Evolutionary conservation across 2,888 invertebrate genomes (phyloP).

Genomic region (Metopia argyrocephala): DNA sequence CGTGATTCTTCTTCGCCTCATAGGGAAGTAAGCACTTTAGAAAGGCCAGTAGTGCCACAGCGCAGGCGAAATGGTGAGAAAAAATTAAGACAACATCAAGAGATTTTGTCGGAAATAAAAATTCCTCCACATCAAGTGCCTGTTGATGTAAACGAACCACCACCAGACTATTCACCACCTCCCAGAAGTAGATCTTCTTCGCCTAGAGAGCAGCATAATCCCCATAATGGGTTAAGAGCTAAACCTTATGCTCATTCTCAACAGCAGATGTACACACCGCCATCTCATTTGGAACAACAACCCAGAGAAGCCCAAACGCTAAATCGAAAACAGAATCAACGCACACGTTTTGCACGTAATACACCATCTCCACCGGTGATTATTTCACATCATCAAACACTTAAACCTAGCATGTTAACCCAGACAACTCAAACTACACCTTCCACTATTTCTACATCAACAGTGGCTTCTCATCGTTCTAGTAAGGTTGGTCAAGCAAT

Average conservation of each 20-base stretch:
- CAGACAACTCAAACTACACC: slow-evolving; percentile 77
- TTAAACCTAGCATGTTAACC: slow-evolving; percentile 72
- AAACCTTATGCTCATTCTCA: slow-evolving; percentile 49
- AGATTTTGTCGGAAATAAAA: slow-evolving; percentile 78
- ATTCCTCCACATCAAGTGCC: slow-evolving; percentile 71
- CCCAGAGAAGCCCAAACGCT: slow-evolving; percentile 72
- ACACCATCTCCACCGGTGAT: slow-evolving; percentile 66
- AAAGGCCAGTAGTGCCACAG: slow-evolving; percentile 83
- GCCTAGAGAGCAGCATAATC: slow-evolving; percentile 72
- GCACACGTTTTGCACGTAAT: slow-evolving; percentile 83
- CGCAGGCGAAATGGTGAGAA: slow-evolving; percentile 81
- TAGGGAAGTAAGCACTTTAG: slow-evolving; percentile 71
- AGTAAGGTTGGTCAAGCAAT: slow-evolving; percentile 82
- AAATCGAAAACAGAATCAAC: slow-evolving; percentile 81
- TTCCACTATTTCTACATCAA: slow-evolving; percentile 69
- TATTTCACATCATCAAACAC: slow-evolving; percentile 36
- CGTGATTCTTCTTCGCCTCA: slow-evolving; percentile 81
- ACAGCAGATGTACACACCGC: slow-evolving; percentile 42
- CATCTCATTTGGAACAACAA: slow-evolving; percentile 35
- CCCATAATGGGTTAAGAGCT: slow-evolving; percentile 31
- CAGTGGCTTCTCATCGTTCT: slow-evolving; percentile 73
- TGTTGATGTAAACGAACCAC: slow-evolving; percentile 81
- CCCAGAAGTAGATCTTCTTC: slow-evolving; percentile 78
- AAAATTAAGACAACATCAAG: slow-evolving; percentile 79
- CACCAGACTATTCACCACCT: slow-evolving; percentile 86